Conservation (phyloP, 2,113 vertebrate species). For the Microtus montanus region DNA sequence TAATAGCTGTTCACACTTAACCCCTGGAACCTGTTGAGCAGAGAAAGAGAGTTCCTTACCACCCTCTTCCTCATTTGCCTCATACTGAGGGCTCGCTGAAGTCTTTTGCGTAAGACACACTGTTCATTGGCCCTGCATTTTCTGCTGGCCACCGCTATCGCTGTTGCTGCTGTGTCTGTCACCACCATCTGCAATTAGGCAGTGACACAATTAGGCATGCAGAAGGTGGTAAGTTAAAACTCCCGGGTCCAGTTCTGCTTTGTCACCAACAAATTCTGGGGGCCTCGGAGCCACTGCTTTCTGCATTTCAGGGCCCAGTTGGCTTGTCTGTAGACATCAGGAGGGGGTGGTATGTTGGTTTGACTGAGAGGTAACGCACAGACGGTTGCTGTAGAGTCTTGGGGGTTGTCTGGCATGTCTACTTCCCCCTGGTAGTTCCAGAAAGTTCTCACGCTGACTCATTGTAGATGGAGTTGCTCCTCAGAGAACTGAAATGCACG, state of each 20-base stretch:
- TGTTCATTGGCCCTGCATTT: neutral
- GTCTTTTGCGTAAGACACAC: neutral
- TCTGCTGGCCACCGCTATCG: neutral
- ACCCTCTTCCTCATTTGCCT: neutral
- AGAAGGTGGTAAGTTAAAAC: neutral
- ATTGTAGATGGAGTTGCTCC: neutral
- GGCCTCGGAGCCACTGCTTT: neutral
- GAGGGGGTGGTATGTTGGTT: neutral
- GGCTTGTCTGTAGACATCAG: neutral
- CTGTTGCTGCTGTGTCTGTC: neutral
- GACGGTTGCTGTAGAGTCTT: neutral
- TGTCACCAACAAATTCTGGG: neutral
- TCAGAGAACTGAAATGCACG: neutral
- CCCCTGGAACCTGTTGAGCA: neutral
- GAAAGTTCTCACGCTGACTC: slow-evolving; percentile 60
- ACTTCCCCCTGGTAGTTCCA: neutral
- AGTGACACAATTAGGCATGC: neutral
- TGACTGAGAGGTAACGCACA: neutral
- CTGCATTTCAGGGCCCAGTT: neutral
- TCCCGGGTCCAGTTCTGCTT: neutral
- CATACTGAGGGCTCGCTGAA: neutral
- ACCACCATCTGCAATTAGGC: neutral
- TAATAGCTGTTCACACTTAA: neutral
- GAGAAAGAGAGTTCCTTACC: neutral
- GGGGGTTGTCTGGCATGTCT: neutral